Conservation (phyloP, 2,113 vertebrate genomes). For the Chiloscyllium plagiosum region DNA sequence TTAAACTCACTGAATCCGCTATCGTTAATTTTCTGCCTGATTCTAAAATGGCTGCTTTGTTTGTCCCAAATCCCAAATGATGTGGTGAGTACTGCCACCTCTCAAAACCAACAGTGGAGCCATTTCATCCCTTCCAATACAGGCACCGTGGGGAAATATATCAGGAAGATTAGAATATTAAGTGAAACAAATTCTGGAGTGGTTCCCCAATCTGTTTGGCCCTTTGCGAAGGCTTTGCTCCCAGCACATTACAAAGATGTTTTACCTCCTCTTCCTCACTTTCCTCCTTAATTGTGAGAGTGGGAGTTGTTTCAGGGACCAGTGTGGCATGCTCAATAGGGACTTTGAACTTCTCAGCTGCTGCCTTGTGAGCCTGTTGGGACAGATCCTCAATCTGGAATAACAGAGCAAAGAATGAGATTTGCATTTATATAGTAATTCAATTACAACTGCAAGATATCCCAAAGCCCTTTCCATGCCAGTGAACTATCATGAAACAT, state of each 20-base stretch:
- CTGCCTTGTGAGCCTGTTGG: slow-evolving; percentile 92
- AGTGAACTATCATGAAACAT: background rate
- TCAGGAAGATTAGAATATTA: background rate
- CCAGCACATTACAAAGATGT: background rate
- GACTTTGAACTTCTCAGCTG: slow-evolving; percentile 94
- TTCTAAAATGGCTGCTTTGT: background rate
- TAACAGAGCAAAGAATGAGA: background rate
- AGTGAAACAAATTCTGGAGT: background rate
- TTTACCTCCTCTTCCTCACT: slow-evolving; percentile 76
- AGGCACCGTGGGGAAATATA: background rate
- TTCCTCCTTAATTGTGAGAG: slow-evolving; percentile 76
- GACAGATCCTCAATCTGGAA: slow-evolving; percentile 89
- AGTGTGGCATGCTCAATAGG: slow-evolving; percentile 76
- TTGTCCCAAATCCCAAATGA: background rate
- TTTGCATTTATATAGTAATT: background rate
- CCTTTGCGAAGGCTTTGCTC: background rate
- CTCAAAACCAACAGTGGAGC: background rate
- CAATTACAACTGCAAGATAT: background rate
- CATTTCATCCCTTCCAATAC: background rate
- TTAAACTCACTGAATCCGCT: background rate
- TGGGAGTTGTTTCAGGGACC: slow-evolving; percentile 64
- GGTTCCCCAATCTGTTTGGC: background rate
- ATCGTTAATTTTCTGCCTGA: background rate
- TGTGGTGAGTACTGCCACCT: background rate
- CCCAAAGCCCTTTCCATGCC: background rate